Conservation (phyloP, 2,888 invertebrate genomes). For the Morinoia aosen region DNA sequence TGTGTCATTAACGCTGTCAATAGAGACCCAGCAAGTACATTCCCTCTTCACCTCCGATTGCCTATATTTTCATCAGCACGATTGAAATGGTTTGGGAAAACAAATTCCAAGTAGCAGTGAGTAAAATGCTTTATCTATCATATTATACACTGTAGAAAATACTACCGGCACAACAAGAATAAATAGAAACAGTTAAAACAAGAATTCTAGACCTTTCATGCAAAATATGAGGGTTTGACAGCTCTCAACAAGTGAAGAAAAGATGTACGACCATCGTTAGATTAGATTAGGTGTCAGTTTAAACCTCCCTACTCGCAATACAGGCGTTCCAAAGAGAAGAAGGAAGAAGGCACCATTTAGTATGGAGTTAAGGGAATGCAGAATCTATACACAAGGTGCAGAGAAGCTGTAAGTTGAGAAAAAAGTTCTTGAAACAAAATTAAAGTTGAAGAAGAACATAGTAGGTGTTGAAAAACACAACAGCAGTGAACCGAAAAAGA, state of each 20-base stretch:
- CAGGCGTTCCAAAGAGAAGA: no score
- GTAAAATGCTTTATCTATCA: not conserved
- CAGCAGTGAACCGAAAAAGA: no score
- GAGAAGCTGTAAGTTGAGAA: no score
- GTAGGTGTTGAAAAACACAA: no score
- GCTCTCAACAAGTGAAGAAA: not conserved
- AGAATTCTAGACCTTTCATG: not conserved
- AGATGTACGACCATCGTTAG: not conserved
- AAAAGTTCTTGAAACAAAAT: no score
- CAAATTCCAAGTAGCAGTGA: not conserved
- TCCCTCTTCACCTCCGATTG: not conserved
- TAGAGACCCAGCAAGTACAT: not conserved
- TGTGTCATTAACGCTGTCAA: no score
- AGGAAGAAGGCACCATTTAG: no score
- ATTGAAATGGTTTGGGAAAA: not conserved
- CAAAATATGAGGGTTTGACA: not conserved
- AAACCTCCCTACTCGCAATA: no score
- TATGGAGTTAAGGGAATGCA: no score
- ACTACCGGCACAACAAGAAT: not conserved
- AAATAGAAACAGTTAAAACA: not conserved
- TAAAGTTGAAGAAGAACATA: no score
- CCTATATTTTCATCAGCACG: not conserved
- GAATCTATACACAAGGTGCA: no score
- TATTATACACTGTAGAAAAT: not conserved
- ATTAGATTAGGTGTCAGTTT: no score